Evolutionary conservation across 2,888 invertebrate species (phyloP).

Genomic region (Lochmaea capreae): DNA sequence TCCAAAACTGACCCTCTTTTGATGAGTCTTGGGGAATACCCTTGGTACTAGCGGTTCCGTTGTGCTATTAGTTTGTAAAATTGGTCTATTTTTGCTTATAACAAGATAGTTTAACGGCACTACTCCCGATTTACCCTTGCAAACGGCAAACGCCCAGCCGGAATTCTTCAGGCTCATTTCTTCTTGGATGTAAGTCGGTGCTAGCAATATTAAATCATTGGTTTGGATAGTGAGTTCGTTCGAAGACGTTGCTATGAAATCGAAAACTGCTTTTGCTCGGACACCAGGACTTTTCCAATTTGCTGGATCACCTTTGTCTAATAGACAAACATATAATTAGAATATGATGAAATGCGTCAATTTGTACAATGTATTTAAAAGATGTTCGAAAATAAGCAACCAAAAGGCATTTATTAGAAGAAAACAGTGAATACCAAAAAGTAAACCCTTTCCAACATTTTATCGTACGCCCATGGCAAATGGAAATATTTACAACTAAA

Average conservation of each 20-base stretch:
- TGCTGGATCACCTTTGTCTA: conserved; percentile 70
- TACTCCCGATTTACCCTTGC: conserved; percentile 72
- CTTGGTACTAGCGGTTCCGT: conserved; percentile 44
- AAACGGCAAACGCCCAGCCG: conserved; percentile 77
- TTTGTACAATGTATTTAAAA: too few species aligned
- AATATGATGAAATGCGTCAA: too few species aligned
- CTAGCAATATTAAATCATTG: conserved; percentile 83
- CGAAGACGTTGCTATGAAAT: conserved; percentile 78
- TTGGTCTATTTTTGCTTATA: conserved; percentile 53
- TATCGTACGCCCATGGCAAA: too few species aligned
- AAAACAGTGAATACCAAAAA: too few species aligned
- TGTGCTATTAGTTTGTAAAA: conserved; percentile 24
- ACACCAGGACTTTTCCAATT: conserved; percentile 77
- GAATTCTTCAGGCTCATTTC: conserved; percentile 72
- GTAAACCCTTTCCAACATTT: too few species aligned
- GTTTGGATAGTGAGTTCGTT: conserved; percentile 83
- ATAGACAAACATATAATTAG: conserved; percentile 35
- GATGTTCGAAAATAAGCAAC: too few species aligned
- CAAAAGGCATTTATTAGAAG: too few species aligned
- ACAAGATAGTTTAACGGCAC: conserved; percentile 74
- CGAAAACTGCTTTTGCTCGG: conserved; percentile 76
- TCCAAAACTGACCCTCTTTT: conserved; percentile 64
- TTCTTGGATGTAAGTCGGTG: conserved; percentile 85
- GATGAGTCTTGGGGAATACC: conserved; percentile 53
- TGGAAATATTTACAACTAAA: too few species aligned